Conservation (phyloP, 30 jellyfish, hydroid and myxozoan genomes). For the Pseudorhiza aurosa region DNA sequence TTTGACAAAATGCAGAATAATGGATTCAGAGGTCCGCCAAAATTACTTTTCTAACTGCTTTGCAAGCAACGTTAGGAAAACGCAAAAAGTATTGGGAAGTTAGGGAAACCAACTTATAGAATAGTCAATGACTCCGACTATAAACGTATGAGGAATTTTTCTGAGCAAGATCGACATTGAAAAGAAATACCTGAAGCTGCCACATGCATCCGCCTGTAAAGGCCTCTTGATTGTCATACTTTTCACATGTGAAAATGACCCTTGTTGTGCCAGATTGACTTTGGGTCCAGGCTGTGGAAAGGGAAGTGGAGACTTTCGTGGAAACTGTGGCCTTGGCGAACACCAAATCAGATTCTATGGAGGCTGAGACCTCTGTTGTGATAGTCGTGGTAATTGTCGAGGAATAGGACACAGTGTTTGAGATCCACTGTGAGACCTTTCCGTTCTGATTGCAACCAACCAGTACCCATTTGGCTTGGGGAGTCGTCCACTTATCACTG, state of each 20-base stretch:
- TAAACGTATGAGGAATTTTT: too few relatives aligned
- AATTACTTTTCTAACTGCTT: too few relatives aligned
- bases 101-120: too few relatives aligned
- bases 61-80: too few relatives aligned
- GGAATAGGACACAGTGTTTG: conserved; percentile 28
- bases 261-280: conserved; percentile 20
- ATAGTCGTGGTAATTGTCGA: conserved; percentile 6
- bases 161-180: too few relatives aligned
- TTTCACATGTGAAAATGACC: conserved; percentile 15
- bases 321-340: conserved; percentile 13
- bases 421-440: conserved; percentile 30
- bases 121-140: too few relatives aligned
- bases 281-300: conserved; percentile 26
- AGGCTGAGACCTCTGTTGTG: conserved; percentile 9
- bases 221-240: conserved; percentile 10
- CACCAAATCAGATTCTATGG: conserved; percentile 21
- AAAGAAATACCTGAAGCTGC: conserved; percentile 32
- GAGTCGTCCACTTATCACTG: conserved; percentile 47
- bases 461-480: conserved; percentile 44
- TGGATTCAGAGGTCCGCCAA: too few relatives aligned
- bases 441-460: conserved; percentile 58
- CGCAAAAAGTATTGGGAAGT: too few relatives aligned
- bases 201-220: conserved; percentile 51
- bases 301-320: conserved; percentile 25
- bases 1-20: too few relatives aligned